Conservation (phyloP, 23 tunicate species). For the Trididemnum nubilum region DNA sequence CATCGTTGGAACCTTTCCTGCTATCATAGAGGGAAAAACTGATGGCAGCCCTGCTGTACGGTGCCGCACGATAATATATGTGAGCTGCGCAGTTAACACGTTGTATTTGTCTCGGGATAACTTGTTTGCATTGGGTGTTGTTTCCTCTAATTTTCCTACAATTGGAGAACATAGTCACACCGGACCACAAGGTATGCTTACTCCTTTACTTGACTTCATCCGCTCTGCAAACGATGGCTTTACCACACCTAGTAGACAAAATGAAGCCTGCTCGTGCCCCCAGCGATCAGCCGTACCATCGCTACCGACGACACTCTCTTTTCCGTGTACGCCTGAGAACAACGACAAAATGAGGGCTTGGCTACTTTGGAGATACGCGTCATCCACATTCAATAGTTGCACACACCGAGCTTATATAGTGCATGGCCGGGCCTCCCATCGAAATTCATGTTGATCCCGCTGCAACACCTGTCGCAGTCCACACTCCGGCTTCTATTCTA, state of each 20-base stretch:
- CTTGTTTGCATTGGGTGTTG: background rate
- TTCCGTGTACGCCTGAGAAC: background rate
- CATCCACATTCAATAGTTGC: slow-evolving; percentile 2
- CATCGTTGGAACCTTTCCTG: background rate
- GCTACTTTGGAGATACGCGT: background rate
- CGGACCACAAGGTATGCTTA: background rate
- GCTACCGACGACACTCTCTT: background rate
- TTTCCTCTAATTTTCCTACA: background rate
- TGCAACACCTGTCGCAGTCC: slow-evolving; percentile 20
- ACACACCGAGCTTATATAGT: background rate
- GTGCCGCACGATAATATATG: background rate
- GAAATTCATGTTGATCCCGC: slow-evolving; percentile 13
- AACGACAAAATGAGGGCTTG: background rate
- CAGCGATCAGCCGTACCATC: background rate
- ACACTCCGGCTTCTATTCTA: slow-evolving; percentile 17
- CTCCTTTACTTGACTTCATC: background rate
- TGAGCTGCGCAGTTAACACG: background rate
- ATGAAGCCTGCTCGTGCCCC: background rate
- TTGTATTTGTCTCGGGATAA: background rate
- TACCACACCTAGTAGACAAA: background rate
- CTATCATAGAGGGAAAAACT: background rate
- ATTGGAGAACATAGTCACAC: background rate
- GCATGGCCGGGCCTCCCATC: slow-evolving; percentile 31
- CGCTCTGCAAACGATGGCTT: background rate
- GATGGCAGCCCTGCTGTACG: background rate